Conservation (phyloP, 2,113 vertebrate species). For the Artemisiospiza belli region DNA sequence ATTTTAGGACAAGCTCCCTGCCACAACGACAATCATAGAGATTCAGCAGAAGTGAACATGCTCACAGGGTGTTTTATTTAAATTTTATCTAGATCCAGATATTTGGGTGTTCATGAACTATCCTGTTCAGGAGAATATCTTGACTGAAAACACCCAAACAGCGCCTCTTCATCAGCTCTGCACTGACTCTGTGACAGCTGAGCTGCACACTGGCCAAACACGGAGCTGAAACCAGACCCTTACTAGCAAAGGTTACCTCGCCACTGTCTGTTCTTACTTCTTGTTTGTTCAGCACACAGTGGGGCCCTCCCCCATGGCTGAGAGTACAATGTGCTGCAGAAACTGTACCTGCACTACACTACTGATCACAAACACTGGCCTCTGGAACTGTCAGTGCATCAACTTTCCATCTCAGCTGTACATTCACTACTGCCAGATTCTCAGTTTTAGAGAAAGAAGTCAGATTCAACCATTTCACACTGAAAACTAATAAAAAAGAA, state of each 20-base stretch:
- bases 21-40: neutral
- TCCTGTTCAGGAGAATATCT: neutral
- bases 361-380: neutral
- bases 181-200: neutral
- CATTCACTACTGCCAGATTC: neutral
- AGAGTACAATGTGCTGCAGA: neutral
- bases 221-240: neutral
- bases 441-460: neutral
- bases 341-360: neutral
- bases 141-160: neutral
- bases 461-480: neutral
- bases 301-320: neutral
- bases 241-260: rapidly evolving
- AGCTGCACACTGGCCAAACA: neutral
- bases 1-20: neutral
- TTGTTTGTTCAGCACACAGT: neutral
- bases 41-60: neutral
- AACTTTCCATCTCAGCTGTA: neutral
- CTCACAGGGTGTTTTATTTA: neutral
- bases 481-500: conserved; percentile 26
- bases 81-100: neutral
- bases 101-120: neutral
- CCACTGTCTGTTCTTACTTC: neutral
- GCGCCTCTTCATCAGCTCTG: neutral
- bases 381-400: neutral